Evolutionary conservation across 2,113 vertebrate species (phyloP), one percentile per base, ranked within the genome.

Genomic region (Colaptes auratus): DNA sequence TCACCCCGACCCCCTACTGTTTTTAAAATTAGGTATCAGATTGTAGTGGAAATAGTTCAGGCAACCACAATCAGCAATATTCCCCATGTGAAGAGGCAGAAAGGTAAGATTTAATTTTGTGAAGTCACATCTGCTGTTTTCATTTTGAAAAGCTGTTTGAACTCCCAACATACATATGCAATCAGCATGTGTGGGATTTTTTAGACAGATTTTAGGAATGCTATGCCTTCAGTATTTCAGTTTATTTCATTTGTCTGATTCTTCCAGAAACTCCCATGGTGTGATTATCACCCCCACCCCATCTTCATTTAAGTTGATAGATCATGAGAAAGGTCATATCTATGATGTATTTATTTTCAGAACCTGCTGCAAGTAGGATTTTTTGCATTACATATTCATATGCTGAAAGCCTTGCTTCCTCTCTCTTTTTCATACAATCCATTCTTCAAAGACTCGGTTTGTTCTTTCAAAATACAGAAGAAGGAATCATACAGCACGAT

Each of bases 1-100:
- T 83, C 31, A 73, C 36, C 72, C 75, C 70, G 76, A 36, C 66
- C 28, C 39, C 59, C 48, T 72, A 18, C 50, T 94, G 31, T 95
- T 69, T 97, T 74, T 90, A 48, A 96, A 93, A 95, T 91, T 82
- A 99, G 99, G 98, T 99, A 99, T 98, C 99, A 99, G 94, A 99
- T 99, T 95, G 99, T 99, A 95, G 98, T 99, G 92, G 99, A 99
- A 98, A 99, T 99, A 92, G 99, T 99, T 97, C 99, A 99, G 84
- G 99, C 99, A 88, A 99, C 99, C 50, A 99, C 99, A 84, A 99
- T 99, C 97, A 99, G 99, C 98, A 99, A 98, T 96, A 98, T 99
- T 94, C 99, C 99, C 75, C 99, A 99, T 91, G 97, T 99, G 96
- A 99, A 99, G 97, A 99, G 98, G 72, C 99, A 99, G 97, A 99